Evolutionary conservation across 1,140 invertebrate species (phyloP).

Genomic region (Ditylenchus dipsaci): DNA sequence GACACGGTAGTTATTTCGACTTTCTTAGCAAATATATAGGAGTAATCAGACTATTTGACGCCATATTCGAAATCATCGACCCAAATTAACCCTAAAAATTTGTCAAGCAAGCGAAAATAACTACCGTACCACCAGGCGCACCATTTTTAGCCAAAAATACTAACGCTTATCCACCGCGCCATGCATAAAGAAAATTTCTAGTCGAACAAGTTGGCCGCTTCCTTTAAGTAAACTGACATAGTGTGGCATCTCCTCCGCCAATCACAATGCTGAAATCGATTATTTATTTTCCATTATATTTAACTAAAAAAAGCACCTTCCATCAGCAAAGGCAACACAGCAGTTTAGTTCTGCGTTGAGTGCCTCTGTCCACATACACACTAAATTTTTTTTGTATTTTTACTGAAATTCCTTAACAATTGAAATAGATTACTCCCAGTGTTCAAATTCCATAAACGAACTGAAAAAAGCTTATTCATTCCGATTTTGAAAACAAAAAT

Average conservation of each 20-base stretch:
- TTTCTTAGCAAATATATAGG: too few relatives aligned
- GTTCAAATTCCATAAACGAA: not conserved
- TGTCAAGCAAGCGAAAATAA: too few relatives aligned
- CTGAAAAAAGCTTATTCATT: conserved; percentile 14
- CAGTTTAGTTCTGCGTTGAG: conserved; percentile 31
- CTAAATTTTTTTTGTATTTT: conserved; percentile 11
- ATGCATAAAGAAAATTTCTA: too few relatives aligned
- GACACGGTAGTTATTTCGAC: too few relatives aligned
- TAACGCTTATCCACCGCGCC: too few relatives aligned
- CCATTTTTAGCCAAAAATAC: too few relatives aligned
- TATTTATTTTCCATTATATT: not conserved
- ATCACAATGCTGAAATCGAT: conserved; percentile 26
- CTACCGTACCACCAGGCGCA: too few relatives aligned
- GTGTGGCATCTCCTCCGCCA: conserved; percentile 35
- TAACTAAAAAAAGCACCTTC: conserved; percentile 15
- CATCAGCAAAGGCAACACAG: conserved; percentile 42
- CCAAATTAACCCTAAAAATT: too few relatives aligned
- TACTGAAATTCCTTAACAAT: not conserved
- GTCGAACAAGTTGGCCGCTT: too few relatives aligned
- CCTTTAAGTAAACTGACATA: conserved; percentile 14
- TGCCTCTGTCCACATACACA: conserved; percentile 36
- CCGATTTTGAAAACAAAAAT: conserved; percentile 18
- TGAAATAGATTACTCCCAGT: not conserved
- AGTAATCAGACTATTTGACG: too few relatives aligned
- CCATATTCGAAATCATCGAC: too few relatives aligned